phyloP scores from a whole-genome alignment of 2,888 invertebrate genomes.

The Xanthia icteritia region DNA sequence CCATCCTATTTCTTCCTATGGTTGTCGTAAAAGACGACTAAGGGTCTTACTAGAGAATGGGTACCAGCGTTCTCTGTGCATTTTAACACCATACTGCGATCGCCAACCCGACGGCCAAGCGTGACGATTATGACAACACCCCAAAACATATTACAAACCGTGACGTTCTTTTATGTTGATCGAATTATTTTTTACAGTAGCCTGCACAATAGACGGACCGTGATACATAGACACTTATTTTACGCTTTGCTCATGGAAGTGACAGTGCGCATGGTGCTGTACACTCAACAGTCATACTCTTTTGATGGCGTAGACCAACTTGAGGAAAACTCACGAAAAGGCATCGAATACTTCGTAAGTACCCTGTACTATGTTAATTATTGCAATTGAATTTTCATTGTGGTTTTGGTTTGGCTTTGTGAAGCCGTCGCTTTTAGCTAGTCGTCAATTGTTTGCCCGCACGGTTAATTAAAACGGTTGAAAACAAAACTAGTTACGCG shows the following conservation, averaged over 20 bases:
- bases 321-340: conserved; percentile 66
- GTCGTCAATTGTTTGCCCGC: background rate
- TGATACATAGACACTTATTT: conserved; percentile 96
- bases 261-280: conserved; percentile 92
- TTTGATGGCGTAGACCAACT: conserved; percentile 67
- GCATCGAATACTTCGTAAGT: conserved; percentile 93
- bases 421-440: background rate
- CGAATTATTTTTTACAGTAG: conserved; percentile 87
- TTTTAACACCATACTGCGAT: no score
- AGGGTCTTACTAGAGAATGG: no score
- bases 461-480: background rate
- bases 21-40: no score
- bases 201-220: conserved; percentile 94
- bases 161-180: background rate
- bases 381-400: background rate
- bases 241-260: conserved; percentile 95
- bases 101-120: no score
- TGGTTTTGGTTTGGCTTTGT: background rate
- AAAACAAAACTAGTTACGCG: background rate
- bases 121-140: no score
- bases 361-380: background rate
- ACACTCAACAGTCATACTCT: conserved; percentile 91
- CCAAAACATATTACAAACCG: no score
- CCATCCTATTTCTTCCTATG: no score
- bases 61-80: no score